Base-by-base conservation (phyloP, 2,113 vertebrate species). In the Rhea americana region DNA sequence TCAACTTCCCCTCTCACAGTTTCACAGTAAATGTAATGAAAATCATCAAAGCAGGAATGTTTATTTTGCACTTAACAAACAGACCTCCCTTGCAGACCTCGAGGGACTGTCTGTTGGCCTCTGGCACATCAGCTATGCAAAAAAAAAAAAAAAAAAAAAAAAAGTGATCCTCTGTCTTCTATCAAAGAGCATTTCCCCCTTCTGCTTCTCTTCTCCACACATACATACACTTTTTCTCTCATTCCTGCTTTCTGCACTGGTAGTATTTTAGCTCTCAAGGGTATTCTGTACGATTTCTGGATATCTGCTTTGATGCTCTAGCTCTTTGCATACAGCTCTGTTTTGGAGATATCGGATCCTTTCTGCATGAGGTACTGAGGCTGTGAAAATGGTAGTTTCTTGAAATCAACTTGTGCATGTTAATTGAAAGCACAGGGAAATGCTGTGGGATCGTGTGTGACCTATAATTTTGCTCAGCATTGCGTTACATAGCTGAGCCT, bases 291-390 rank as follows among this genome's bases (percentile, higher is more conserved):
- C 10, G 53, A 22, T 61, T 74, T 82, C 66, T 28, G 30, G 45
- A 18, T 14, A 39, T 26, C 10, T 6, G 3, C 20, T 78, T 65
- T 43, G 51, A 37, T 56, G 32, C 0, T 1, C 3, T 85, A 1
- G 0, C 73, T 70, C 43, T 22, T 53, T n/a, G 13, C 0, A 0
- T 26, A 19, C 5, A 13, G 63, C 12, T 47, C 39, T 50, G 26
- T 32, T 56, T 72, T 72, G 51, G 65, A 94, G 53, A 25, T 14
- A 68, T 48, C 6, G 15, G 19, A 7, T 53, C 28, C 22, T 35
- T 81, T 22, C 39, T 51, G 5, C 1, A 0, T 22, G 25, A 43
- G 7, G 8, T 50, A n/a, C 63, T 43, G 32, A n/a, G 25, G 18
- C 12, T 90, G 7, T 58, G 62, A 50, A 75, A 65, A 74, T 2